Conservation (phyloP, 2,888 invertebrate genomes). For the Ochropleura leucogaster region DNA sequence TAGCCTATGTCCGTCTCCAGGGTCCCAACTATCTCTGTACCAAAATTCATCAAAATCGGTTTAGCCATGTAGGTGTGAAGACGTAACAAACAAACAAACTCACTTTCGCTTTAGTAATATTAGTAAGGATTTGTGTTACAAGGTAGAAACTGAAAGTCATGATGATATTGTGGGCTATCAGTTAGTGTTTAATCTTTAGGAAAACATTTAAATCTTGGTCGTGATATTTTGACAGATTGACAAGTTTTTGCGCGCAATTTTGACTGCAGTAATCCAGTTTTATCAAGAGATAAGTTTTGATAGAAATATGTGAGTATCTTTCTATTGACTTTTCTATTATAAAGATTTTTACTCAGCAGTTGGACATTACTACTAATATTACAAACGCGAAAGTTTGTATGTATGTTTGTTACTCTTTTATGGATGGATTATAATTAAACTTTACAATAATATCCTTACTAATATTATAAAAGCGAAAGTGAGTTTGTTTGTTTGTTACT, state of each 20-base stretch:
- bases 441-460: too few relatives aligned
- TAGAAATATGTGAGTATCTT: background rate
- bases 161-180: background rate
- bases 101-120: too few relatives aligned
- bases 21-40: too few relatives aligned
- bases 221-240: conserved; percentile 13
- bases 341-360: background rate
- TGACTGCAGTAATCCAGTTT: background rate
- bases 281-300: background rate
- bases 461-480: too few relatives aligned
- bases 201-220: conserved; percentile 10
- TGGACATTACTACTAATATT: background rate
- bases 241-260: background rate
- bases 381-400: too few relatives aligned
- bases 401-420: too few relatives aligned
- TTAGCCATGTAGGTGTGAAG: too few relatives aligned
- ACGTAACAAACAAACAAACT: too few relatives aligned
- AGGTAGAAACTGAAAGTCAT: conserved; percentile 20
- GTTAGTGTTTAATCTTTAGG: background rate
- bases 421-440: too few relatives aligned
- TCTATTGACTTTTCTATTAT: background rate
- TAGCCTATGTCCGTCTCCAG: too few relatives aligned
- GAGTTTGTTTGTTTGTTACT: too few relatives aligned
- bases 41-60: too few relatives aligned
- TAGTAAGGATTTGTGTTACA: background rate